Evolutionary conservation across 2,113 vertebrate genomes (phyloP).

Genomic region (Oncorhynchus kisutch): DNA sequence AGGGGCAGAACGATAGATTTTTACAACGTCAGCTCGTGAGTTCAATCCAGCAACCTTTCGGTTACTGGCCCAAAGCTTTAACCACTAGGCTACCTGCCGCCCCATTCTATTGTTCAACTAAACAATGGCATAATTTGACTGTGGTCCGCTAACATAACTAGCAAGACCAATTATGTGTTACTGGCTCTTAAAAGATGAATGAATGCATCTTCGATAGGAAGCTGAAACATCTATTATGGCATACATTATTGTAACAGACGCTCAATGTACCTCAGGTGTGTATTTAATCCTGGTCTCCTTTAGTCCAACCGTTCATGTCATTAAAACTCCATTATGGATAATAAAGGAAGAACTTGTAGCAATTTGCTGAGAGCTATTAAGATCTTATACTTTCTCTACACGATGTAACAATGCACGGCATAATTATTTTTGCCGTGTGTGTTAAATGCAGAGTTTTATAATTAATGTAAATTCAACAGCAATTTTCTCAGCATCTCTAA

Average conservation of each 20-base stretch:
- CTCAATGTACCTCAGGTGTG: constrained; percentile 55
- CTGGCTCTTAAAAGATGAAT: no score
- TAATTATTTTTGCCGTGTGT: background rate
- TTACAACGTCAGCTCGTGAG: no score
- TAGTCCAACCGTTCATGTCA: constrained; percentile 44
- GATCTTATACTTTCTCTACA: background rate
- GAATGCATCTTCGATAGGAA: constrained; percentile 38
- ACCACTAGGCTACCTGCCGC: no score
- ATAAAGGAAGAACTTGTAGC: constrained; percentile 37
- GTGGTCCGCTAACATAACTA: no score
- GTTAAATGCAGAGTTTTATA: background rate
- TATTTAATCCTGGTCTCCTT: constrained; percentile 51
- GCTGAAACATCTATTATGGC: constrained; percentile 33
- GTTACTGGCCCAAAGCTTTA: no score
- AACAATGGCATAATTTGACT: no score
- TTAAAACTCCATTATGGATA: constrained; percentile 60
- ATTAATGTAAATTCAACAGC: background rate
- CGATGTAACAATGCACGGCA: background rate
- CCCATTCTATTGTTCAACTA: no score
- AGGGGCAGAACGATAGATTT: no score
- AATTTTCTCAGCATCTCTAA: background rate
- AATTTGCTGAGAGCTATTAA: constrained; percentile 34
- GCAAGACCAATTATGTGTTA: no score
- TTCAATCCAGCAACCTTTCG: no score
- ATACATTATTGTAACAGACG: constrained; percentile 46